Conservation (phyloP, 2,113 vertebrate genomes). For the Crotalus horridus region DNA sequence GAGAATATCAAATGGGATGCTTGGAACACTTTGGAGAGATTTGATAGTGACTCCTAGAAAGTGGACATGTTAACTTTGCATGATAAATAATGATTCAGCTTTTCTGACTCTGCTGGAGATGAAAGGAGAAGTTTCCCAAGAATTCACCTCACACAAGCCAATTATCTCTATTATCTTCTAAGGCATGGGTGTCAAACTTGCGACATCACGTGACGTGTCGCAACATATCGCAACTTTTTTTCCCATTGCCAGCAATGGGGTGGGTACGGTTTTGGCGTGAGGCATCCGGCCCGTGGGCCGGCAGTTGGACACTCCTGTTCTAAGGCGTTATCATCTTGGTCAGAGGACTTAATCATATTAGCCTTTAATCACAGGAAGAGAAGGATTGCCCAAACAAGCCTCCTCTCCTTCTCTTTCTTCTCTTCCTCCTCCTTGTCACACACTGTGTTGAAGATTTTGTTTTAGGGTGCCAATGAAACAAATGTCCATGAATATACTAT, state of each 20-base stretch:
- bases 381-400: neutral
- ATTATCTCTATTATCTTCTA: neutral
- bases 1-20: neutral
- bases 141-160: neutral
- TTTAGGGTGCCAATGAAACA: neutral
- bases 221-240: too few species aligned
- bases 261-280: too few species aligned
- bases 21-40: neutral
- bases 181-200: too few species aligned
- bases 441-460: neutral
- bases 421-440: neutral
- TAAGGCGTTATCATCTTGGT: neutral
- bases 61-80: neutral
- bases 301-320: too few species aligned
- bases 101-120: neutral
- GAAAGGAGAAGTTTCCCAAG: neutral
- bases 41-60: neutral
- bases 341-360: neutral
- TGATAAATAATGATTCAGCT: neutral
- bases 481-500: neutral
- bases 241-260: too few species aligned
- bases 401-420: neutral
- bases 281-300: fast-evolving
- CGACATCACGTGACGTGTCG: fast-evolving
- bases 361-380: neutral